Evolutionary conservation across 2,797 vertebrate species (phyloP), one percentile per base, ranked within the genome.

Genomic region (Chaetodon trifasciatus): DNA sequence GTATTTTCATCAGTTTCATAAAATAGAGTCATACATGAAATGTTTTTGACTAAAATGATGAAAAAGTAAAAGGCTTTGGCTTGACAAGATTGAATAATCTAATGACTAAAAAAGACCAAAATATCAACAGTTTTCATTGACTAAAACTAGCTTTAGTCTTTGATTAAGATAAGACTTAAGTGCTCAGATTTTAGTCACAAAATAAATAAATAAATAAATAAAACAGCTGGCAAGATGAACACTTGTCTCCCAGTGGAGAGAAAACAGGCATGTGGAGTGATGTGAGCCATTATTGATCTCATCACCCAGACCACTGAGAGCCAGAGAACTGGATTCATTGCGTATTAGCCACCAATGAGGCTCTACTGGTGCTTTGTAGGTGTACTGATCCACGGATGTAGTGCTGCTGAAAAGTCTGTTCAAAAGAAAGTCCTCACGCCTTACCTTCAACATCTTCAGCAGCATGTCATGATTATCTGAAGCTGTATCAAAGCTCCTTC

Each of bases 211-310:
- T 32, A 32, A 3, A 32, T 32, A 32, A 32, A 32, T 32, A 32
- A 32, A 32, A 32, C 28, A 32, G 28, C 28, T 32, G 28, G 28
- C 28, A 32, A 32, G 28, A 32, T 32, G 28, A 32, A 32, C 28
- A 32, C 28, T 32, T 3, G 15, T 50, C 69, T 78, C 60, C 68
- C 19, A 62, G 15, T 49, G 21, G 47, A 53, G 37, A 55, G 23
- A 44, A 42, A 19, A 47, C 19, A 19, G 47, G 9, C 55, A n/a
- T 42, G 47, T 68, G 61, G 71, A 73, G 61, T 8, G 15, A 65
- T 53, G 53, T 44, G 70, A 88, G 56, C 55, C 39, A 13, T 32
- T 60, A 76, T 81, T 77, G 79, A 87, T 89, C 50, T 68, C 8
- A 39, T 42, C 16, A 11, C 24, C 24, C 17, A 60, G 63, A 55